These are phyloP conservation scores for Leguminivora glycinivorella DNA, from an alignment of 1,140 invertebrate genomes.

Conservation along the genomic window DNA sequence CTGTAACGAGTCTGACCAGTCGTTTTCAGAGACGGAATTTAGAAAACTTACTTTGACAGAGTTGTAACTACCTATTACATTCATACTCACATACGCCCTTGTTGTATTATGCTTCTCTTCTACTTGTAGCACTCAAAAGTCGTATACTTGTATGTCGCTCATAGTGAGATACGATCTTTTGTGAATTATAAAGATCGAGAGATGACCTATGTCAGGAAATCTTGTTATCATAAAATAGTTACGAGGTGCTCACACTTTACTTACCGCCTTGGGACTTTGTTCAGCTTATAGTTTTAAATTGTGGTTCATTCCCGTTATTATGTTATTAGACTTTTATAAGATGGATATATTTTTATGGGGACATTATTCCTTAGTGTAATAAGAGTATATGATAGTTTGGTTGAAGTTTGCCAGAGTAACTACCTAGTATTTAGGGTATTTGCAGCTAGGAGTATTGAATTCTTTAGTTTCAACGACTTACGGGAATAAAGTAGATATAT, in stretches of 20 bases:
- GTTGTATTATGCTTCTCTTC: neutral
- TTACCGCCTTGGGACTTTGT: constrained; percentile 14
- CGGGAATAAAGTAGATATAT: too few species aligned
- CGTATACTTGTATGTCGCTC: neutral
- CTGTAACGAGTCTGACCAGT: constrained; percentile 31
- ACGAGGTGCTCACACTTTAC: constrained; percentile 27
- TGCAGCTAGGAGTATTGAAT: too few species aligned
- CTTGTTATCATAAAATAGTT: constrained; percentile 25
- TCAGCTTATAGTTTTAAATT: constrained; percentile 20
- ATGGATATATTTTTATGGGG: neutral
- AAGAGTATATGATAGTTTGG: too few species aligned
- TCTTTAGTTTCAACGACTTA: too few species aligned
- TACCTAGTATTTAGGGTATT: too few species aligned
- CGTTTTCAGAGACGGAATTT: neutral
- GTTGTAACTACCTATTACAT: neutral
- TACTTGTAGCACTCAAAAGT: neutral
- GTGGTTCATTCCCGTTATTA: neutral
- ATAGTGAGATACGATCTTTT: neutral
- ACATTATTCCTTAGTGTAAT: neutral
- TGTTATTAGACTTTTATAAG: neutral
- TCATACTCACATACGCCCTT: neutral
- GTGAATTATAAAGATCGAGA: neutral
- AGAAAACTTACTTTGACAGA: neutral
- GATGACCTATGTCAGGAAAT: constrained; percentile 22
- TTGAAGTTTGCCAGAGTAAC: too few species aligned